Percentiles rank a stretch among this genome's conserved stretches.
Evolutionary conservation across 1,140 invertebrate species (phyloP).

Genomic region (Hylaeus anthracinus): DNA sequence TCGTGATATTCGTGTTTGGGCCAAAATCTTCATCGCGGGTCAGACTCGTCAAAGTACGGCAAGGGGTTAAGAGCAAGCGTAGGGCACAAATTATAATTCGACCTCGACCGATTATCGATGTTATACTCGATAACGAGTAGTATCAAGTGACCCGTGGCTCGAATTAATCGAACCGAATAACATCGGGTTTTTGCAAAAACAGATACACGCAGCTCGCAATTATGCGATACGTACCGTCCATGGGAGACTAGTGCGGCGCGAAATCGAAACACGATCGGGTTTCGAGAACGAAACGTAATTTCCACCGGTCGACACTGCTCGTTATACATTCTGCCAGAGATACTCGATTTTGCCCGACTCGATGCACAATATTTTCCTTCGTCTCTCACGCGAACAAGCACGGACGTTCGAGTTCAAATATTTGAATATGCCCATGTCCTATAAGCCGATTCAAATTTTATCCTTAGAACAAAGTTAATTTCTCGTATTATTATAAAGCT

Average conservation of each 20-base stretch:
- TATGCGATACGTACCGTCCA: slow-evolving; percentile 22
- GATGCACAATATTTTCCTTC: slow-evolving; percentile 47
- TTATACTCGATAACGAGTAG: too few relatives aligned
- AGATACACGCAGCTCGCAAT: slow-evolving; percentile 8
- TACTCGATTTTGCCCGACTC: slow-evolving; percentile 30
- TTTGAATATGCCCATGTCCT: slow-evolving; percentile 10
- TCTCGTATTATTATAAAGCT: too few relatives aligned
- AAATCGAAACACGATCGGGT: slow-evolving; percentile 27
- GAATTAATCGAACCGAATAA: slow-evolving; percentile 39
- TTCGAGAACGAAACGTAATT: slow-evolving; percentile 44
- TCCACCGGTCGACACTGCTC: slow-evolving; percentile 20
- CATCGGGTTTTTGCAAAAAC: not conserved
- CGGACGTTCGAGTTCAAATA: slow-evolving; percentile 3
- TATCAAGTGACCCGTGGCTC: not conserved
- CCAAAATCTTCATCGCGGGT: too few relatives aligned
- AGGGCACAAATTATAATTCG: too few relatives aligned
- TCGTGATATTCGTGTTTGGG: too few relatives aligned
- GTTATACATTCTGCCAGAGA: slow-evolving; percentile 17
- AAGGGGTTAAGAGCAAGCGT: too few relatives aligned
- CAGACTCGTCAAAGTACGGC: too few relatives aligned
- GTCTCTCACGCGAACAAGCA: slow-evolving; percentile 26
- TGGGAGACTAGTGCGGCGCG: not conserved
- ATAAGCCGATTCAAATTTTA: too few relatives aligned
- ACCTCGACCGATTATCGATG: too few relatives aligned
- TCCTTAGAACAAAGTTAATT: too few relatives aligned